These are phyloP conservation scores for Anas bahamensis DNA, from an alignment of 2,797 vertebrate genomes.

Conservation along the genomic window DNA sequence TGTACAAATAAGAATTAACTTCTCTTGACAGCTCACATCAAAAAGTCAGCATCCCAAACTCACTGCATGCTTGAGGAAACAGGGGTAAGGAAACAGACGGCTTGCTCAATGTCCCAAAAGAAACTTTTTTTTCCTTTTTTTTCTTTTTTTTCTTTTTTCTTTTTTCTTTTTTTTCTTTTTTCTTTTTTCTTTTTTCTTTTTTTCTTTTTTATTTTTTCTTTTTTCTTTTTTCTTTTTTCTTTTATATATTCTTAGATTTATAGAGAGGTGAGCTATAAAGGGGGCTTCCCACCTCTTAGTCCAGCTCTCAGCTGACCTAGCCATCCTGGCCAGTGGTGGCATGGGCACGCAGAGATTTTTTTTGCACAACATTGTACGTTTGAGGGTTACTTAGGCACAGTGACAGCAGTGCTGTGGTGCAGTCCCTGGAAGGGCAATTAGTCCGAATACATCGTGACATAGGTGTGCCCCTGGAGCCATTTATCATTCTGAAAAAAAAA, in stretches of 20 bases:
- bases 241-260: too few relatives aligned
- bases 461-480: neutral
- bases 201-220: too few relatives aligned
- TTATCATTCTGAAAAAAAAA: neutral
- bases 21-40: neutral
- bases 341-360: neutral
- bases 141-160: too few relatives aligned
- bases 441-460: neutral
- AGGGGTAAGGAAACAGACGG: neutral
- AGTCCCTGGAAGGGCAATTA: neutral
- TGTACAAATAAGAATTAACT: neutral
- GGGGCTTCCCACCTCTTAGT: neutral
- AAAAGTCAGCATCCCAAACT: neutral
- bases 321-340: neutral
- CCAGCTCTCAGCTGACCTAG: neutral
- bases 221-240: too few relatives aligned
- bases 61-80: neutral
- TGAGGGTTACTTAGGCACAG: neutral
- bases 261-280: neutral
- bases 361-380: fast-evolving
- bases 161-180: too few relatives aligned
- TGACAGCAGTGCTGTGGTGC: neutral
- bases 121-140: neutral
- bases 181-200: too few relatives aligned
- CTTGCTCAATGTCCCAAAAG: neutral